These are phyloP conservation scores for Acleris holmiana DNA, from an alignment of 2,888 invertebrate genomes.

Conservation along the genomic window DNA sequence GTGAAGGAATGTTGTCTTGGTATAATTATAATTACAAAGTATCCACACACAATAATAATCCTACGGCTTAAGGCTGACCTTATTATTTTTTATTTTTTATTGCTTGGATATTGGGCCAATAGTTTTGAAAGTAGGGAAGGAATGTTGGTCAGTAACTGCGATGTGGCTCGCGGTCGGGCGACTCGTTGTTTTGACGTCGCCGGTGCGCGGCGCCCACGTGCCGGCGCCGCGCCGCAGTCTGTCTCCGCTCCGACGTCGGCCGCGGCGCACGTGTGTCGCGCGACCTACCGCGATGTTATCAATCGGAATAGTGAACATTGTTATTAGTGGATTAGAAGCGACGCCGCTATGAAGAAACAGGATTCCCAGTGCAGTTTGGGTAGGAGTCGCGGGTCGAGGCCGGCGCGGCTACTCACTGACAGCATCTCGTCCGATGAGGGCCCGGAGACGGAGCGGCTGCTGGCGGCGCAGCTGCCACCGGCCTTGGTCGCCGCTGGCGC, in stretches of 20 bases:
- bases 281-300: conserved; percentile 58
- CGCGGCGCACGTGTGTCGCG: conserved; percentile 56
- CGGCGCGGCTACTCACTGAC: conserved; percentile 67
- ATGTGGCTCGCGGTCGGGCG: conserved; percentile 26
- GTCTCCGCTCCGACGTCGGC: conserved; percentile 67
- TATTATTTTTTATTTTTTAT: too few relatives aligned
- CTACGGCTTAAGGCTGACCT: too few relatives aligned
- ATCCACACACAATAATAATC: too few relatives aligned
- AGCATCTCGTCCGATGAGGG: conserved; percentile 78
- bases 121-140: not conserved
- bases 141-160: not conserved
- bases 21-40: too few relatives aligned
- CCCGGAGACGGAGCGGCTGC: conserved; percentile 73
- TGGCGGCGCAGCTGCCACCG: conserved; percentile 61
- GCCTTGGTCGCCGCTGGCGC: conserved; percentile 60
- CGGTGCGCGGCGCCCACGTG: conserved; percentile 63
- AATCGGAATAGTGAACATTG: conserved; percentile 48
- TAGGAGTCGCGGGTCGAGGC: conserved; percentile 60
- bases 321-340: conserved; percentile 38
- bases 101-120: too few relatives aligned
- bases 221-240: conserved; percentile 47
- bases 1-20: too few relatives aligned
- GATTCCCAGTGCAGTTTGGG: conserved; percentile 62
- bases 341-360: conserved; percentile 62
- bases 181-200: conserved; percentile 59